Percentiles rank a stretch among this genome's conserved stretches.
Evolutionary conservation across 1,140 invertebrate genomes (phyloP).

Genomic region (Andrena cerasifolii): DNA sequence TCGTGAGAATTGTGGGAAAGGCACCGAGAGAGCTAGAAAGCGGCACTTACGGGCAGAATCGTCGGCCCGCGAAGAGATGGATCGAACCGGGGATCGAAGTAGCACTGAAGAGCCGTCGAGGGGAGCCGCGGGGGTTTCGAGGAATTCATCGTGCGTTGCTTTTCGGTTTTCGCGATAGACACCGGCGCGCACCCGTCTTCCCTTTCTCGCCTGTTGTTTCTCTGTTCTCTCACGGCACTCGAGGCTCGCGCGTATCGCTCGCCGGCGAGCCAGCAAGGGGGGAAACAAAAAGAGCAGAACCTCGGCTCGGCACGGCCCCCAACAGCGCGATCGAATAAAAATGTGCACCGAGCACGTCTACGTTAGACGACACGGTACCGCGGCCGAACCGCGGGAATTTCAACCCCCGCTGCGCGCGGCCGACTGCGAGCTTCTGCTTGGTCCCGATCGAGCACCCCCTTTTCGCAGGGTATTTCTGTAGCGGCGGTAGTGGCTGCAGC

Average conservation of each 20-base stretch:
- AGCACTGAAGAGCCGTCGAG: slow-evolving; percentile 21
- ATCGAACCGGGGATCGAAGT: slow-evolving; percentile 33
- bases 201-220: not conserved
- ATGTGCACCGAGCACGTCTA: slow-evolving; percentile 53
- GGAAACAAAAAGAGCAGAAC: slow-evolving; percentile 65
- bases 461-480: slow-evolving; percentile 60
- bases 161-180: slow-evolving; percentile 14
- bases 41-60: no score
- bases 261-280: slow-evolving; percentile 27
- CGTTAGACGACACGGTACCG: slow-evolving; percentile 32
- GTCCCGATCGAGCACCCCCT: slow-evolving; percentile 28
- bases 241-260: slow-evolving; percentile 53
- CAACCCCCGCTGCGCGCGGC: slow-evolving; percentile 64
- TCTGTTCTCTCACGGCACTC: slow-evolving; percentile 76
- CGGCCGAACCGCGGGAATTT: slow-evolving; percentile 61
- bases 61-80: not conserved
- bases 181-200: not conserved
- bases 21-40: not conserved
- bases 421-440: slow-evolving; percentile 10
- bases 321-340: slow-evolving; percentile 74
- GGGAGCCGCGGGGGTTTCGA: slow-evolving; percentile 24
- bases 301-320: slow-evolving; percentile 59
- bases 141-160: slow-evolving; percentile 1
- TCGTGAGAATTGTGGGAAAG: slow-evolving; percentile 37
- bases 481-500: no score